These are phyloP conservation scores for Atrina japonica DNA, from an alignment of 2,888 invertebrate genomes.

Conservation along the genomic window DNA sequence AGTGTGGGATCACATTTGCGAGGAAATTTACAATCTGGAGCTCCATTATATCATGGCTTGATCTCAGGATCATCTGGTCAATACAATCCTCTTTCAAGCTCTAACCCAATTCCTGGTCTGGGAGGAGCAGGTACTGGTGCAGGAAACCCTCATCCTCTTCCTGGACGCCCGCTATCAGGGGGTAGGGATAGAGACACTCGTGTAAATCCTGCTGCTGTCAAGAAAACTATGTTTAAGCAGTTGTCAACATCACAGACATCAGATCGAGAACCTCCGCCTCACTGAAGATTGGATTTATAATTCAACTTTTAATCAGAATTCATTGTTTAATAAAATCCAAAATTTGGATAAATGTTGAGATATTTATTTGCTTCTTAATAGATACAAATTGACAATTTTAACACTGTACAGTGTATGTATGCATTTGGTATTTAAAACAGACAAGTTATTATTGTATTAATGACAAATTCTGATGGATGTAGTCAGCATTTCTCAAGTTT, in stretches of 20 bases:
- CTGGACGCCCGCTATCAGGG: conserved; percentile 58
- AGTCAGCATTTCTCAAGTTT: too few species aligned
- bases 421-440: too few species aligned
- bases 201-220: conserved; percentile 72
- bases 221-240: conserved; percentile 77
- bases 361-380: conserved; percentile 18
- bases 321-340: conserved; percentile 6
- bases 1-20: conserved; percentile 4
- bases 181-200: conserved; percentile 58
- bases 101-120: conserved; percentile 33
- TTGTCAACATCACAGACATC: conserved; percentile 73
- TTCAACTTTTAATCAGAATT: conserved; percentile 8
- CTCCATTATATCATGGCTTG: conserved; percentile 29
- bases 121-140: conserved; percentile 54
- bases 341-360: conserved; percentile 17
- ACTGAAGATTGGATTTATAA: conserved; percentile 50
- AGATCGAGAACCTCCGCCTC: conserved; percentile 75
- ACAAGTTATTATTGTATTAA: too few species aligned
- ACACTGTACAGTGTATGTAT: too few species aligned
- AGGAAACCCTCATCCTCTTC: conserved; percentile 59
- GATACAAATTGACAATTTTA: too few species aligned
- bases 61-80: conserved; percentile 29
- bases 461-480: too few species aligned
- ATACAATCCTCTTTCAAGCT: conserved; percentile 35
- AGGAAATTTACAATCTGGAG: conserved; percentile 3